Evolutionary conservation across 2,888 invertebrate species (phyloP), one percentile per base, ranked within the genome.

Genomic region (Orthonevra nobilis): DNA sequence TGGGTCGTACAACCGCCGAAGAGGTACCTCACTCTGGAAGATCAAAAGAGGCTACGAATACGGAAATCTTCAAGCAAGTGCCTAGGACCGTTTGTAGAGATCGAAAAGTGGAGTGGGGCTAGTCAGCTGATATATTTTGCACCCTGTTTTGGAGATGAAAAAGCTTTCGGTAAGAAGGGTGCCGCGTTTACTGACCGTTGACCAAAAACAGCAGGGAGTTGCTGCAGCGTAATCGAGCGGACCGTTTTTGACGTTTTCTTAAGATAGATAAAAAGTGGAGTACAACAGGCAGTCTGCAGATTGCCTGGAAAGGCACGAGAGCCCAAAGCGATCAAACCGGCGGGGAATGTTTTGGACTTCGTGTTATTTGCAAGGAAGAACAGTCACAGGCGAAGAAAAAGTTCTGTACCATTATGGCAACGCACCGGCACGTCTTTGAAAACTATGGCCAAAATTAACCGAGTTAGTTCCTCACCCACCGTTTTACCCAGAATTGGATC

Each of bases 301-400:
- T n/a, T 28, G 10, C 28, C 28, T 50, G 28, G 17, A 28, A 50
- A 23, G 10, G n/a, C 26, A 50, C 28, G 17, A 50, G 28, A 50
- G 30, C 50, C 23, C 23, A 3, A 23, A 23, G 23, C 23, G 23
- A 23, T 5, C 23, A 23, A 23, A 23, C 5, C 23, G 23, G 23
- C 23, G 3, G 23, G 23, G 5, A 23, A 23, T 3, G 23, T 23
- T 5, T 23, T 23, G 23, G 23, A 3, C 23, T 23, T 5, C 23
- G 23, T 23, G 3, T 52, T 64, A 64, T 32, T 32, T 64, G 46
- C 64, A 64, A 52, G 52, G 26, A 20, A 64, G 46, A 64, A 61
- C 48, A n/a, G 46, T 48, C 17, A 83, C 63, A 12, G 73, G 60
- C 28, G 66, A 58, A 46, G 82, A 83, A 48, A 23, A 5, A 23